phyloP scores from a whole-genome alignment of 2,888 invertebrate genomes.

The Palloptera scutellata region DNA sequence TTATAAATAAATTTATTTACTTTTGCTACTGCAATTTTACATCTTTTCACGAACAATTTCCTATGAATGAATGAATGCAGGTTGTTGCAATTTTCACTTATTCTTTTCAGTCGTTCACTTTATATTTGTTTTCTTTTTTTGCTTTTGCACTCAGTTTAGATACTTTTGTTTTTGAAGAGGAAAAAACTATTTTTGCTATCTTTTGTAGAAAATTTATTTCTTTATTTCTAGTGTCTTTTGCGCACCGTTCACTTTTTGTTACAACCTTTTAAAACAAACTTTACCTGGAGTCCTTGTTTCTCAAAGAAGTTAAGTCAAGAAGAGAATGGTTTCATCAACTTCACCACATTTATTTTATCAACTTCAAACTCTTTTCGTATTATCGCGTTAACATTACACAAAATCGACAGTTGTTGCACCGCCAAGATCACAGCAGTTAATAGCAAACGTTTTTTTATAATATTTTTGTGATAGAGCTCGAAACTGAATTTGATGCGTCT shows the following conservation, averaged over 20 bases:
- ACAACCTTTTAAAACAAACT: not conserved
- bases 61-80: too few species aligned
- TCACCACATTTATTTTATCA: not conserved
- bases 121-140: too few species aligned
- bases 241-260: constrained; percentile 2
- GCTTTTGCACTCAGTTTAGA: too few species aligned
- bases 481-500: constrained; percentile 47
- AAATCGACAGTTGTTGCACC: not conserved
- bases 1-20: too few species aligned
- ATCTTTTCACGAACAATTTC: too few species aligned
- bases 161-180: too few species aligned
- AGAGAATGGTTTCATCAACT: not conserved
- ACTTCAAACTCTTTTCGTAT: not conserved
- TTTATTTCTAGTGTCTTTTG: too few species aligned
- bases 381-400: not conserved
- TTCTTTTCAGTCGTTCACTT: too few species aligned
- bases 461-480: constrained; percentile 53
- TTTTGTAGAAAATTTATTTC: too few species aligned
- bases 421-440: not conserved
- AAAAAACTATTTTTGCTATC: too few species aligned
- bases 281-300: not conserved
- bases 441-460: constrained; percentile 45
- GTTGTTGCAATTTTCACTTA: too few species aligned
- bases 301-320: not conserved
- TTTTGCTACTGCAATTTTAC: too few species aligned